phyloP scores from a whole-genome alignment of 2,113 vertebrate species.

The Glareola pratincola region DNA sequence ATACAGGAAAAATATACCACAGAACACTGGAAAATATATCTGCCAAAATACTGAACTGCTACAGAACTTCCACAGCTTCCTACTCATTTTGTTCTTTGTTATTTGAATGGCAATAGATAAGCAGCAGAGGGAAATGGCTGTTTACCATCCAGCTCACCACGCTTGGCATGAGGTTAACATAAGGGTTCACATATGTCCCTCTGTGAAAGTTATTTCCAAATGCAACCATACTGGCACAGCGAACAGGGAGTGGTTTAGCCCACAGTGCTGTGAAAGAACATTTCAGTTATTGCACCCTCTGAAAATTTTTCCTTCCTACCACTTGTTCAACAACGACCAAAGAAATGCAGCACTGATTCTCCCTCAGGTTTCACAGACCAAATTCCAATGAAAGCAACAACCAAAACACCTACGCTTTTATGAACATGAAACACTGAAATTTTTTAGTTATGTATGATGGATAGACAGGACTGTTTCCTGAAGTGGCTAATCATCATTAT shows the following conservation, averaged over 20 bases:
- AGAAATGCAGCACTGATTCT: background rate
- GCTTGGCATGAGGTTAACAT: background rate
- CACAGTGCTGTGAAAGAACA: background rate
- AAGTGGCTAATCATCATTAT: background rate
- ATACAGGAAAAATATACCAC: background rate
- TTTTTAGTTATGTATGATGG: background rate
- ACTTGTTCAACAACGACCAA: accelerated
- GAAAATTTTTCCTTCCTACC: background rate
- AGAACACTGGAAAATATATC: background rate
- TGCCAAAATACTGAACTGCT: background rate
- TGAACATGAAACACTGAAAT: background rate
- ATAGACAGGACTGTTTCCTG: background rate
- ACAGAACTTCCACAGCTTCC: background rate
- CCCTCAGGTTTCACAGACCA: background rate
- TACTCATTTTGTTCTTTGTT: background rate
- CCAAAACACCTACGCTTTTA: background rate
- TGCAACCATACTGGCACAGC: background rate
- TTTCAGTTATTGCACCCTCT: background rate
- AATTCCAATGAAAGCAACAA: background rate
- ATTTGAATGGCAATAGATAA: background rate
- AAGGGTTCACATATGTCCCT: background rate
- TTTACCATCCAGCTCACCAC: background rate
- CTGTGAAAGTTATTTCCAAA: background rate
- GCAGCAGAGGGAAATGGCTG: background rate
- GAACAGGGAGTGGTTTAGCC: background rate